A percentile compares a stretch with the other conserved stretches of the same genome.
Evolutionary conservation across 2,113 vertebrate genomes (phyloP).

Genomic region (Platanista minor): DNA sequence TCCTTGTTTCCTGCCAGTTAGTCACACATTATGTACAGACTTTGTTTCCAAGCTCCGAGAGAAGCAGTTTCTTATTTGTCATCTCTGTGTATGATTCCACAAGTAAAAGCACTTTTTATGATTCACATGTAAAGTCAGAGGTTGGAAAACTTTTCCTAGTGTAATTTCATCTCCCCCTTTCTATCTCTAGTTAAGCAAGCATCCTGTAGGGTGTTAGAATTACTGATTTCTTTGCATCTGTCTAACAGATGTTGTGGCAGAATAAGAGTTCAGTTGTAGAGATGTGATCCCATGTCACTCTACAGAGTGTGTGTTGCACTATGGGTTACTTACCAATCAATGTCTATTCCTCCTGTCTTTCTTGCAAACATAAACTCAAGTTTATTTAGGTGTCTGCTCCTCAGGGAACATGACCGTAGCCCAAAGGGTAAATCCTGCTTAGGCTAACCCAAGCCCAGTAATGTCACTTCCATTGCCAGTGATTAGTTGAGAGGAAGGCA

Average conservation of each 20-base stretch:
- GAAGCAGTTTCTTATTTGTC: neutral
- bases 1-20: neutral
- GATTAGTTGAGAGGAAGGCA: neutral
- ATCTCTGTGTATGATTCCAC: neutral
- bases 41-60: neutral
- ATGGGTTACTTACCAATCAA: neutral
- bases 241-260: neutral
- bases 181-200: neutral
- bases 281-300: neutral
- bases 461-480: neutral
- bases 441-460: neutral
- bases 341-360: neutral
- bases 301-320: neutral
- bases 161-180: neutral
- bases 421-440: neutral
- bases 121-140: neutral
- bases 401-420: neutral
- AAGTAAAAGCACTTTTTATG: neutral
- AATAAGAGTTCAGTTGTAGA: neutral
- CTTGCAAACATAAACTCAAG: neutral
- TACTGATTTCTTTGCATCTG: neutral
- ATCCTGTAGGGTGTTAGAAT: neutral
- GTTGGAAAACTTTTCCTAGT: neutral
- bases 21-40: neutral
- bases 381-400: neutral